Percentiles rank a stretch among this genome's conserved stretches.
Evolutionary conservation across 2,113 vertebrate species (phyloP).

Genomic region (Chelonoidis abingdonii): DNA sequence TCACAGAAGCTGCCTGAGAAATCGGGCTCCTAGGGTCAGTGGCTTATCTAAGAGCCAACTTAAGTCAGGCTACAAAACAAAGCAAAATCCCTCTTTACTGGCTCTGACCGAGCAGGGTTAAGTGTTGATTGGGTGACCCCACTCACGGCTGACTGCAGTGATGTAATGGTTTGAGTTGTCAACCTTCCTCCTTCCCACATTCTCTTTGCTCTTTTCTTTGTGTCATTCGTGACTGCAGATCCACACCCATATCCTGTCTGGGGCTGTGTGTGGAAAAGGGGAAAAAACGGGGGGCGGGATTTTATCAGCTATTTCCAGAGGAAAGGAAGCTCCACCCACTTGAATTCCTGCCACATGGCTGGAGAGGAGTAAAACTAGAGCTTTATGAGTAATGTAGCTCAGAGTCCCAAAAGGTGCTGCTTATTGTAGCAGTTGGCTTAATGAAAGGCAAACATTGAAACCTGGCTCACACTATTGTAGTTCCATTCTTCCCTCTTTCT

Average conservation of each 20-base stretch:
- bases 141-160: not conserved
- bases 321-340: constrained; percentile 81
- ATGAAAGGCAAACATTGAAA: not conserved
- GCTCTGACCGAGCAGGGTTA: not conserved
- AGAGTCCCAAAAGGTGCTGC: constrained; percentile 10
- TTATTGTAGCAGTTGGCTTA: not conserved
- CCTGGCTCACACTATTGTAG: not conserved
- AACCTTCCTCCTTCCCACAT: not conserved
- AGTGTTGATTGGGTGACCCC: not conserved
- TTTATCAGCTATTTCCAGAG: constrained; percentile 85
- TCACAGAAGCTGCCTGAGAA: not conserved
- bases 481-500: not conserved
- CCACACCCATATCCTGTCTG: constrained; percentile 82
- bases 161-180: constrained; percentile 29
- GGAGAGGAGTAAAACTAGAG: constrained; percentile 37
- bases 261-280: constrained; percentile 45
- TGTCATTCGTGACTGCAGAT: constrained; percentile 51
- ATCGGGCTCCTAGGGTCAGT: not conserved
- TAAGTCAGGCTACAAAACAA: not conserved
- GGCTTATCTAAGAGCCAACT: not conserved
- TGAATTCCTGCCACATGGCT: constrained; percentile 79
- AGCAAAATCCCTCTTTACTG: not conserved
- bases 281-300: constrained; percentile 55
- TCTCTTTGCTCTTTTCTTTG: constrained; percentile 66
- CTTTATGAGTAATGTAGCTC: constrained; percentile 67